phyloP scores from a whole-genome alignment of 2,797 vertebrate species.

The Melanitta fusca region DNA sequence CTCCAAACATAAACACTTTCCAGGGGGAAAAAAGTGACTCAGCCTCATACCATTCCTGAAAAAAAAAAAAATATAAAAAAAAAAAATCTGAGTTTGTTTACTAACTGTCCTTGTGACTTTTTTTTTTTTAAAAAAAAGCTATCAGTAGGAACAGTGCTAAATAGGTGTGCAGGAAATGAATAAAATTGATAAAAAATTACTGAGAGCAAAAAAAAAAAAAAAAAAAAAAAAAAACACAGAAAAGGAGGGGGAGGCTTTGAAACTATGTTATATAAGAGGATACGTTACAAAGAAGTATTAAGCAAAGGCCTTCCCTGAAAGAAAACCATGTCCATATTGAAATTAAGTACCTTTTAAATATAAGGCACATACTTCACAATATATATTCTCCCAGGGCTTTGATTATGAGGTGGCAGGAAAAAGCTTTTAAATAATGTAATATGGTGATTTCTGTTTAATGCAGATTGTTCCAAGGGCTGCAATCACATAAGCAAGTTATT shows the following conservation, averaged over 20 bases:
- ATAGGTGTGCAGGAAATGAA: neutral
- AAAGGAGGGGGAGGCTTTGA: neutral
- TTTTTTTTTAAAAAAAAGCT: neutral
- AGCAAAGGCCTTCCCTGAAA: conserved; percentile 13
- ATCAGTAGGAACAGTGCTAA: neutral
- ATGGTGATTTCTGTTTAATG: conserved; percentile 19
- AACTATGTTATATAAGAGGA: neutral
- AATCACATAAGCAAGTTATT: conserved; percentile 11
- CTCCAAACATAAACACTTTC: neutral
- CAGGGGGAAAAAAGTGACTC: accelerated
- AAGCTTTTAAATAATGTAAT: conserved; percentile 32
- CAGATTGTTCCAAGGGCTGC: neutral
- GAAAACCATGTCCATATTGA: neutral
- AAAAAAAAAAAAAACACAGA: neutral
- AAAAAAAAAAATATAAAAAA: neutral
- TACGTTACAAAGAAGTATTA: conserved; percentile 8
- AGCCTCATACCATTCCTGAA: neutral
- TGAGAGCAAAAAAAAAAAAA: neutral
- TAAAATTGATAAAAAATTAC: neutral
- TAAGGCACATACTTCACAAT: neutral
- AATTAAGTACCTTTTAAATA: conserved; percentile 41
- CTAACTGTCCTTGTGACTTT: neutral
- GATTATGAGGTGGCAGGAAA: conserved; percentile 13
- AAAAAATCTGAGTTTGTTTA: neutral
- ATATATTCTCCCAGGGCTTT: conserved; percentile 17